Evolutionary conservation across 1,140 invertebrate species (phyloP).

Genomic region (Drosophila yakuba): DNA sequence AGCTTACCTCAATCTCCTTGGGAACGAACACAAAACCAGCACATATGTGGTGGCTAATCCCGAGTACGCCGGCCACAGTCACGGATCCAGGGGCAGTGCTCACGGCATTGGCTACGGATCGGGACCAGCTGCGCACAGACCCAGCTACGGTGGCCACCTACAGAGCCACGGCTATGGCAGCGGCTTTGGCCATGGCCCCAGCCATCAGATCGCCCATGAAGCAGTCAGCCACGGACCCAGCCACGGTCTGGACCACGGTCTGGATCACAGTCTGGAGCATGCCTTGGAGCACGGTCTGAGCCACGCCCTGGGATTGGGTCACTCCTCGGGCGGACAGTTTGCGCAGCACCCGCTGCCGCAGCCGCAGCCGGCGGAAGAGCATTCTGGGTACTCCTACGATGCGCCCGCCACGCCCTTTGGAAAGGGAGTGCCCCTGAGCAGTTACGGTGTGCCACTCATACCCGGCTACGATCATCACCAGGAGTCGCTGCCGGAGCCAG

Average conservation of each 20-base stretch:
- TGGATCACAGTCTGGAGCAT: conserved; percentile 22
- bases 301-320: conserved; percentile 32
- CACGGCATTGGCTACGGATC: conserved; percentile 3
- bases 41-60: conserved; percentile 59
- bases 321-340: conserved; percentile 12
- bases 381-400: conserved; percentile 57
- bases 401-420: conserved; percentile 42
- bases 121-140: not conserved
- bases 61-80: conserved; percentile 15
- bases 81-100: not conserved
- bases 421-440: conserved; percentile 56
- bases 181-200: conserved; percentile 4
- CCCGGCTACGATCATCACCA: conserved; percentile 65
- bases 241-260: conserved; percentile 10
- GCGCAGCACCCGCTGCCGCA: conserved; percentile 32
- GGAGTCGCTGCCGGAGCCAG: conserved; percentile 34
- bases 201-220: conserved; percentile 16
- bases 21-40: conserved; percentile 51
- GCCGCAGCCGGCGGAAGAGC: conserved; percentile 30
- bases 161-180: conserved; percentile 18
- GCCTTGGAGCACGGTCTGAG: conserved; percentile 27
- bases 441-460: conserved; percentile 62
- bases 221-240: conserved; percentile 14
- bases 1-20: conserved; percentile 22
- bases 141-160: conserved; percentile 6